Percentiles rank a stretch among this genome's conserved stretches.
Conservation (phyloP, 2,888 invertebrate genomes). For the Lepidonotus clava region DNA sequence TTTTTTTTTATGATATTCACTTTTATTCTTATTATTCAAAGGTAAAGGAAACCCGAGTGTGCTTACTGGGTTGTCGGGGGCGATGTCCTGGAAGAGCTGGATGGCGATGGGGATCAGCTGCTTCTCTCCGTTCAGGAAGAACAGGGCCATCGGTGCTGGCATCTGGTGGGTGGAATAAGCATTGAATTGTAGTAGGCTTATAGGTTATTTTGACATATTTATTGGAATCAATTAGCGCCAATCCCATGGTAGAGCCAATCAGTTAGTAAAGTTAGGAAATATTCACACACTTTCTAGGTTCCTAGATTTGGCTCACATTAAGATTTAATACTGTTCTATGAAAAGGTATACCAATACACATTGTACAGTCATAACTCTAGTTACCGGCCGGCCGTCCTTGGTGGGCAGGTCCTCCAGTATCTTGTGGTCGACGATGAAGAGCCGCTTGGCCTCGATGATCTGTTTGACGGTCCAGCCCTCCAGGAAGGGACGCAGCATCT, state of each 20-base stretch:
- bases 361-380: too few relatives aligned
- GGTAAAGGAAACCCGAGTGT: too few relatives aligned
- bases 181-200: too few relatives aligned
- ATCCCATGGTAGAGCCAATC: too few relatives aligned
- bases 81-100: slow-evolving; percentile 80
- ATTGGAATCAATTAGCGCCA: too few relatives aligned
- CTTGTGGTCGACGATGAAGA: slow-evolving; percentile 78
- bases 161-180: slow-evolving; percentile 70
- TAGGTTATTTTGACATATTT: too few relatives aligned
- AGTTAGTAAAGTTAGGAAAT: too few relatives aligned
- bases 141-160: slow-evolving; percentile 80
- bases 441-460: slow-evolving; percentile 75
- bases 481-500: slow-evolving; percentile 74
- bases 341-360: not conserved
- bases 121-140: slow-evolving; percentile 79
- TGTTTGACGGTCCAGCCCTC: slow-evolving; percentile 74
- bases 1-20: too few relatives aligned
- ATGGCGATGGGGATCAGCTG: slow-evolving; percentile 81
- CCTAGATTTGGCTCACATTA: not conserved
- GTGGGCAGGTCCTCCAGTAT: slow-evolving; percentile 74
- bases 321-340: not conserved
- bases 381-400: slow-evolving; percentile 72
- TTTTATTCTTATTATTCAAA: too few relatives aligned
- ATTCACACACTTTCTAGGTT: too few relatives aligned
- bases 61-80: slow-evolving; percentile 80